Percentiles rank a stretch among this genome's conserved stretches.
phyloP scores from a whole-genome alignment of 2,113 vertebrate species.

The Hemiprocne comata region DNA sequence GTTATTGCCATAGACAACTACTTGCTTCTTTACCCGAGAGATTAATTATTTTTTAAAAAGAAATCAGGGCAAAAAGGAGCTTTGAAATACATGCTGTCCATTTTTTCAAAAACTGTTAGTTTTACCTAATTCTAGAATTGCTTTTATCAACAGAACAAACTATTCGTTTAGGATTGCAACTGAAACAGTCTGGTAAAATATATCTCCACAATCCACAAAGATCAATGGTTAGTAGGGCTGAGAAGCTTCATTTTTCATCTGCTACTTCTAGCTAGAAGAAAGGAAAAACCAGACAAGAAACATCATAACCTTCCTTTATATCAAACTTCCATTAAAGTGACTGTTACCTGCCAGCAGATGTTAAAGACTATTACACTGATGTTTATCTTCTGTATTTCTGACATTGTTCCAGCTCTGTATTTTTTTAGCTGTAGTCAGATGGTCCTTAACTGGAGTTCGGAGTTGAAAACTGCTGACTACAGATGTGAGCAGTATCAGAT shows the following conservation, averaged over 20 bases:
- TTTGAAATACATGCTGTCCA: not conserved
- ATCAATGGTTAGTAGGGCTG: not conserved
- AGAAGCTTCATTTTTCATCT: not conserved
- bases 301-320: not conserved
- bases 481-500: not conserved
- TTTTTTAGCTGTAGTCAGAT: not conserved
- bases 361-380: not conserved
- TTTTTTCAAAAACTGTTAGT: not conserved
- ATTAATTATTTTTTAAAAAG: not conserved
- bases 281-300: not conserved
- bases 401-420: not conserved
- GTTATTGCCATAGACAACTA: not conserved
- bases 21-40: not conserved
- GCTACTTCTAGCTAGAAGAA: not conserved
- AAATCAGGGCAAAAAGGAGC: not conserved
- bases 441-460: not conserved
- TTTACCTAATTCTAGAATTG: not conserved
- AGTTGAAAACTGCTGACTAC: not conserved
- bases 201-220: not conserved
- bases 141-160: not conserved
- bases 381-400: not conserved
- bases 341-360: not conserved
- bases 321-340: not conserved
- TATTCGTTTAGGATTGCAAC: not conserved
- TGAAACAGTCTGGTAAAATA: not conserved